Percentiles rank a stretch among this genome's conserved stretches.
Evolutionary conservation across 2,797 vertebrate species (phyloP).

Genomic region (Morelia viridis): DNA sequence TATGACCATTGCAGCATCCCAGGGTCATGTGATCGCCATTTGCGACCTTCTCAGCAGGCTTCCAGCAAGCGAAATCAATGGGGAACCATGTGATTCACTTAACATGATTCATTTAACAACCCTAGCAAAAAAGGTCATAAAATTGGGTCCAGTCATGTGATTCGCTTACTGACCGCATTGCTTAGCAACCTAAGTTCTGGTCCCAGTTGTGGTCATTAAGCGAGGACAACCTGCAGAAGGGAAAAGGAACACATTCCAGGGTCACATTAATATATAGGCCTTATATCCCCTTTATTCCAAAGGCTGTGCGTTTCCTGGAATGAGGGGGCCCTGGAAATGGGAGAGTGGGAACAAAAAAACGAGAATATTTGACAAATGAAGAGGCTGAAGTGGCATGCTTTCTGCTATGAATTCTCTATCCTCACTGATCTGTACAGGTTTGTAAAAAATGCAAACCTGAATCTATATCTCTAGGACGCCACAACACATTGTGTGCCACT

Average conservation of each 20-base stretch:
- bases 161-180: no score
- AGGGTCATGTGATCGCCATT: no score
- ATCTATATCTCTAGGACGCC: no score
- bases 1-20: no score
- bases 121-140: no score
- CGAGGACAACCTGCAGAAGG: background rate
- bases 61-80: no score
- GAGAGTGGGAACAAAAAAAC: background rate
- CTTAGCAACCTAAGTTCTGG: no score
- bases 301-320: background rate
- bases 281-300: background rate
- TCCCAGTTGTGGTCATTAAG: no score
- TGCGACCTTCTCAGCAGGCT: no score
- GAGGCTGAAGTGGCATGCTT: background rate
- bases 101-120: no score
- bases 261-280: background rate
- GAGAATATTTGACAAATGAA: background rate
- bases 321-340: background rate
- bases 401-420: background rate
- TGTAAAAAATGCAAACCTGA: background rate
- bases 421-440: background rate
- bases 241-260: background rate
- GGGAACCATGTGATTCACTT: no score
- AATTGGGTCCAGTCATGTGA: no score
- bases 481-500: background rate